Conservation (phyloP, 2,113 vertebrate species). For the Paratilapia polleni region DNA sequence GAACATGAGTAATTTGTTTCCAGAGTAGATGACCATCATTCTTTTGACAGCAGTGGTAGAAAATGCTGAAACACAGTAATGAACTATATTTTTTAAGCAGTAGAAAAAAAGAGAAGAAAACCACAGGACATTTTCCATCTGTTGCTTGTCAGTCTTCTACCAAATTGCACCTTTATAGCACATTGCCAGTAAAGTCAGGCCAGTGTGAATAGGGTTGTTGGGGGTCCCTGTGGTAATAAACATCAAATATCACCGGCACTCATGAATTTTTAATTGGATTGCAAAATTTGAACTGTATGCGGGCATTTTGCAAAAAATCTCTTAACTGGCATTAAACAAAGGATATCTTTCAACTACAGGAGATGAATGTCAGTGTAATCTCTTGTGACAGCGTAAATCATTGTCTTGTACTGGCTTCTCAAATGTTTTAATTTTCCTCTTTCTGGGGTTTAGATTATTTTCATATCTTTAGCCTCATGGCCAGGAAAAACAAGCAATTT, state of each 20-base stretch:
- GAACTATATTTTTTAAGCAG: background rate
- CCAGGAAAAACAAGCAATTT: background rate
- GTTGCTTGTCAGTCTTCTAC: too few relatives aligned
- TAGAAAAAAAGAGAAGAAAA: background rate
- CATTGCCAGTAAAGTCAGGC: too few relatives aligned
- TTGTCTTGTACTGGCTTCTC: background rate
- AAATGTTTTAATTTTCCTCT: background rate
- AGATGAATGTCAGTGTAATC: background rate
- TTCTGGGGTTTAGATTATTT: background rate
- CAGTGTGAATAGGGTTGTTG: too few relatives aligned
- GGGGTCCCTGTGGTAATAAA: too few relatives aligned
- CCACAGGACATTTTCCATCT: background rate
- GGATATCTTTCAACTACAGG: background rate
- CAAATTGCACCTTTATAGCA: too few relatives aligned
- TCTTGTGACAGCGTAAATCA: background rate
- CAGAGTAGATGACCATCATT: background rate
- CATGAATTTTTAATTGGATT: accelerated
- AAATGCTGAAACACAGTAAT: background rate
- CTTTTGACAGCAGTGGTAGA: background rate
- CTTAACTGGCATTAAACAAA: background rate
- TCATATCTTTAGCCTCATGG: background rate
- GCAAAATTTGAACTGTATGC: background rate
- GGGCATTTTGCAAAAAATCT: background rate
- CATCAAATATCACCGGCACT: too few relatives aligned
- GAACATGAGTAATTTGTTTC: constrained; percentile 3